phyloP scores from a whole-genome alignment of 2,888 invertebrate species.

The Hemicrepidius hirtus region DNA sequence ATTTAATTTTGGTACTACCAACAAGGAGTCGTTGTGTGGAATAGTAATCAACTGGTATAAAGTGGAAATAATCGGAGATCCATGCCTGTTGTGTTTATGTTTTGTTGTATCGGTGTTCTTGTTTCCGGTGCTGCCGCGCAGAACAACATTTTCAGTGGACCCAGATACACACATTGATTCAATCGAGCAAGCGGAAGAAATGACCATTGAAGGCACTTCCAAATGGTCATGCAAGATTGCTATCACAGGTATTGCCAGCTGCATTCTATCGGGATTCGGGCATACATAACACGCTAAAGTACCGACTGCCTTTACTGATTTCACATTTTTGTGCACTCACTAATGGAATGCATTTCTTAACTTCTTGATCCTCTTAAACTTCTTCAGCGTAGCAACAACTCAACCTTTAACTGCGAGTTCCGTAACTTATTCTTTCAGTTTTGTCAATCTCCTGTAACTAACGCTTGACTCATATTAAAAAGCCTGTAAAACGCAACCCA shows the following conservation, averaged over 20 bases:
- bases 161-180: slow-evolving; percentile 98
- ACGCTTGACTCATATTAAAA: slow-evolving; percentile 28
- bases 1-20: neutral
- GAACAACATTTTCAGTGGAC: slow-evolving; percentile 98
- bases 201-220: slow-evolving; percentile 98
- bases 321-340: slow-evolving; percentile 54
- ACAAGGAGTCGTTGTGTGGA: slow-evolving; percentile 53
- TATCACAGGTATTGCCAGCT: slow-evolving; percentile 91
- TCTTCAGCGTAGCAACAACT: slow-evolving; percentile 42
- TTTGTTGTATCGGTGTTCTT: slow-evolving; percentile 70
- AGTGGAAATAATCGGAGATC: slow-evolving; percentile 37
- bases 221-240: slow-evolving; percentile 99
- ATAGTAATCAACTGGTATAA: slow-evolving; percentile 54
- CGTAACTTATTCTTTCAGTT: slow-evolving; percentile 36
- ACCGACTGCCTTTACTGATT: slow-evolving; percentile 61
- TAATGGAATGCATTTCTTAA: slow-evolving; percentile 52
- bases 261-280: slow-evolving; percentile 70
- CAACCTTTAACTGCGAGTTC: slow-evolving; percentile 35
- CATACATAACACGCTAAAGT: slow-evolving; percentile 64
- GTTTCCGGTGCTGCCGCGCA: slow-evolving; percentile 76
- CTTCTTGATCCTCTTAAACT: slow-evolving; percentile 42
- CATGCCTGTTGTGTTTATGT: slow-evolving; percentile 63
- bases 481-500: too few species aligned
- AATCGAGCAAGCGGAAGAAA: slow-evolving; percentile 97
- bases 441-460: slow-evolving; percentile 40